Conservation (phyloP, 2,888 invertebrate species). For the Rutpela maculata region DNA sequence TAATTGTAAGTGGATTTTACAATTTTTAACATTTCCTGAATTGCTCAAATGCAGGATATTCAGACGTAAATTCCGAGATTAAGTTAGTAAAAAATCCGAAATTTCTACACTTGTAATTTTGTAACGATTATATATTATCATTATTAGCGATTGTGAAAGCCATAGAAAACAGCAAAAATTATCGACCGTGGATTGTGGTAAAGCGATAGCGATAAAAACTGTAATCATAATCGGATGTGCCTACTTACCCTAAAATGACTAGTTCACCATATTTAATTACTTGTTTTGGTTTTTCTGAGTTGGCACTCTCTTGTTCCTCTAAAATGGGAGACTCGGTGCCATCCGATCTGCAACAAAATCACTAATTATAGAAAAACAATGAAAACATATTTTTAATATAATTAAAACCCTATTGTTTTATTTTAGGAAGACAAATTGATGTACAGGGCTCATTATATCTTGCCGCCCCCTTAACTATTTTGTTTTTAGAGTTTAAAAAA, state of each 20-base stretch:
- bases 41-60: not conserved
- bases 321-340: slow-evolving; percentile 85
- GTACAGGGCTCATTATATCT: no score
- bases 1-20: not conserved
- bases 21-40: not conserved
- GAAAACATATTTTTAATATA: no score
- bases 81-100: not conserved
- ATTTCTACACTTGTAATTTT: not conserved
- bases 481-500: no score
- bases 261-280: slow-evolving; percentile 93
- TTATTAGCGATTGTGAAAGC: not conserved
- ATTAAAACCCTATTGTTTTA: no score
- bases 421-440: no score
- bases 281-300: slow-evolving; percentile 87
- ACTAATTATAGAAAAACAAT: no score
- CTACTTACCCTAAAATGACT: slow-evolving; percentile 92
- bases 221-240: not conserved
- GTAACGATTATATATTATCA: not conserved
- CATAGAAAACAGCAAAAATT: not conserved
- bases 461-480: no score
- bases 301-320: slow-evolving; percentile 84
- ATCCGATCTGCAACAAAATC: slow-evolving; percentile 76
- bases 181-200: not conserved
- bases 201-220: not conserved
- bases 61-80: not conserved